Conservation (phyloP, 2,888 invertebrate genomes). For the Noctuana brunneofusca region DNA sequence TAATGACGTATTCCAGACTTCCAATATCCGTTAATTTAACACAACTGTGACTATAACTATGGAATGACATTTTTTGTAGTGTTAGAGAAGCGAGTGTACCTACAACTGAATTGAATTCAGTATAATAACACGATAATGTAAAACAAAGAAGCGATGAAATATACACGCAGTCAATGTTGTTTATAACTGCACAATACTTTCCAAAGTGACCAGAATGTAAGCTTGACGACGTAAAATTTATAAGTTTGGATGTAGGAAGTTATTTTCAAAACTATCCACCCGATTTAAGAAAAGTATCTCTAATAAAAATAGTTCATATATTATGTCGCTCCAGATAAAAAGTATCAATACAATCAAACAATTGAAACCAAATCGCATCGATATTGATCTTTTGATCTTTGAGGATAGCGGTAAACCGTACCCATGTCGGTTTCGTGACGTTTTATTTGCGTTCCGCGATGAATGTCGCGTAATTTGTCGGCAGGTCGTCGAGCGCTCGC, state of each 20-base stretch:
- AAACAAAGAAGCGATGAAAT: no score
- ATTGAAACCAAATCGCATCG: background rate
- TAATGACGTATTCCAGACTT: constrained; percentile 22
- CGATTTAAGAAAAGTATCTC: no score
- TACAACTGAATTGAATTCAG: background rate
- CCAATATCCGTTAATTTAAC: constrained; percentile 17
- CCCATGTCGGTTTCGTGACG: background rate
- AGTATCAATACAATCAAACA: background rate
- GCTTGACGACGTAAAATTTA: no score
- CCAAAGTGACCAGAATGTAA: no score
- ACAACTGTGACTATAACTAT: background rate
- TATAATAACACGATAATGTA: no score
- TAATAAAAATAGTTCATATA: no score
- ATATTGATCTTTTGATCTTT: constrained; percentile 1
- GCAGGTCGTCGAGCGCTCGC: constrained; percentile 62
- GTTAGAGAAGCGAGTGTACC: background rate
- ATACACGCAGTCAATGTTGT: no score
- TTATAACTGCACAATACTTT: no score
- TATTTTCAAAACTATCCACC: no score
- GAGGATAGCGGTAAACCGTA: background rate
- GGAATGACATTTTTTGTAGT: background rate
- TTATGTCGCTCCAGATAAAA: no score
- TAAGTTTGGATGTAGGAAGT: no score
- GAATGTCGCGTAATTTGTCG: constrained; percentile 72
- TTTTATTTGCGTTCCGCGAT: constrained; percentile 61